Percentiles rank a stretch among this genome's conserved stretches.
These are phyloP conservation scores for Drosophila orosa DNA, from an alignment of 1,140 invertebrate genomes.

Conservation along the genomic window DNA sequence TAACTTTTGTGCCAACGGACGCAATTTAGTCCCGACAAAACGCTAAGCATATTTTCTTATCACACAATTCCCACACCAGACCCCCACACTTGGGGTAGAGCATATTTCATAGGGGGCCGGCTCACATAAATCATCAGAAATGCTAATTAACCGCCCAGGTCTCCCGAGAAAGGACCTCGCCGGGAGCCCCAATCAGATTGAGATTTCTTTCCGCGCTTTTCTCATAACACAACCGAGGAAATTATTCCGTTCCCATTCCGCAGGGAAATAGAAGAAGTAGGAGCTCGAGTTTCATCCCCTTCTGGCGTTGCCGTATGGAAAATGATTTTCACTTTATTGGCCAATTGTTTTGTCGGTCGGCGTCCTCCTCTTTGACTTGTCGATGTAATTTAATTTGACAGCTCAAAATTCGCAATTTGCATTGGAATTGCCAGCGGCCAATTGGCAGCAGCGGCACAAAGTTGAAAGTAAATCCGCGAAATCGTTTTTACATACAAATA, in stretches of 20 bases:
- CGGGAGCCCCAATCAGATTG: slow-evolving; percentile 17
- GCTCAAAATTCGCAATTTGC: slow-evolving; percentile 46
- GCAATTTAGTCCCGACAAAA: slow-evolving; percentile 55
- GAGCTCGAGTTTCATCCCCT: slow-evolving; percentile 1
- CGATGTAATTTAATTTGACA: slow-evolving; percentile 60
- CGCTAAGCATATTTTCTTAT: slow-evolving; percentile 76
- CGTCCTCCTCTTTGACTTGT: slow-evolving; percentile 44
- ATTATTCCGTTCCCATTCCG: slow-evolving; percentile 4
- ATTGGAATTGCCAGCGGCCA: slow-evolving; percentile 36
- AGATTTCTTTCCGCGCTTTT: slow-evolving; percentile 22
- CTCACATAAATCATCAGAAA: slow-evolving; percentile 71
- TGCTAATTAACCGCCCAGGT: slow-evolving; percentile 68
- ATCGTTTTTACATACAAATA: slow-evolving; percentile 71
- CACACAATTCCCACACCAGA: slow-evolving; percentile 36
- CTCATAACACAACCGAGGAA: background rate
- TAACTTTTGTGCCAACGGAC: slow-evolving; percentile 68
- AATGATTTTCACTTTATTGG: slow-evolving; percentile 37
- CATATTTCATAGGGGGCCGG: slow-evolving; percentile 61
- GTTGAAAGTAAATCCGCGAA: slow-evolving; percentile 61
- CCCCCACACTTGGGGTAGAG: slow-evolving; percentile 13
- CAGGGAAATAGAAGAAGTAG: slow-evolving; percentile 1
- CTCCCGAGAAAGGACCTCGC: slow-evolving; percentile 17
- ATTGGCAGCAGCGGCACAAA: slow-evolving; percentile 28
- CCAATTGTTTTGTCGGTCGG: slow-evolving; percentile 34
- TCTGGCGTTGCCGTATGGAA: slow-evolving; percentile 14